Evolutionary conservation across 2,113 vertebrate species (phyloP), one percentile per base, ranked within the genome.

Genomic region (Sisor rabdophorus): DNA sequence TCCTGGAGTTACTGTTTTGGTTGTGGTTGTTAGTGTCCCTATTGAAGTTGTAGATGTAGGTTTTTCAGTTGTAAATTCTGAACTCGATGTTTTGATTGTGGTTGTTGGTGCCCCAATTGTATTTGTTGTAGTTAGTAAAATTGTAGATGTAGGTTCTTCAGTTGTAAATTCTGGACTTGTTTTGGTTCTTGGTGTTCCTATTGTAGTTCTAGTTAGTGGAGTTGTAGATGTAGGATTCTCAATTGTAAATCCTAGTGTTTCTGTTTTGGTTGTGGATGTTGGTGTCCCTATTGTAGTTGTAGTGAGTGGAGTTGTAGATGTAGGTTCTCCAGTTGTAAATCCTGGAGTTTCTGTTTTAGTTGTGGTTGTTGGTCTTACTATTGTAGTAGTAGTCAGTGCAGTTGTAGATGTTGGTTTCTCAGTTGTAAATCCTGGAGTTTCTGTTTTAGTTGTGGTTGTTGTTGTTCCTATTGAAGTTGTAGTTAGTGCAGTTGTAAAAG

Each of bases 401-500:
- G 40, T 44, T 44, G 40, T 44, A 44, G 40, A 44, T 44, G 40
- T 44, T 8, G 9, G 40, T 44, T 44, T 9, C 10, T 44, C 40
- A 44, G 40, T 44, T 44, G 40, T 7, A 44, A 44, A 44, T 44
- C 47, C 64, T 73, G 50, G 58, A 13, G 44, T 48, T 13, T 4
- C 75, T 71, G 22, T 24, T 52, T 22, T 9, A 24, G 65, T n/a
- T 16, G 56, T 59, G 30, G 77, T 67, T 50, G 47, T 73, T 64
- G 72, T 13, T 40, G 76, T 47, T 40, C 40, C 56, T 30, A 54
- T 60, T 11, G 65, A 40, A 24, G 65, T 59, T 56, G 71, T 24
- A 47, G 69, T 54, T 55, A 69, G 30, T 50, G 79, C 26, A 50
- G 44, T 50, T 59, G 61, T 82, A 52, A 32, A 4, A 67, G n/a